phyloP scores from a whole-genome alignment of 1,140 invertebrate genomes.

The Vollenhovia emeryi region DNA sequence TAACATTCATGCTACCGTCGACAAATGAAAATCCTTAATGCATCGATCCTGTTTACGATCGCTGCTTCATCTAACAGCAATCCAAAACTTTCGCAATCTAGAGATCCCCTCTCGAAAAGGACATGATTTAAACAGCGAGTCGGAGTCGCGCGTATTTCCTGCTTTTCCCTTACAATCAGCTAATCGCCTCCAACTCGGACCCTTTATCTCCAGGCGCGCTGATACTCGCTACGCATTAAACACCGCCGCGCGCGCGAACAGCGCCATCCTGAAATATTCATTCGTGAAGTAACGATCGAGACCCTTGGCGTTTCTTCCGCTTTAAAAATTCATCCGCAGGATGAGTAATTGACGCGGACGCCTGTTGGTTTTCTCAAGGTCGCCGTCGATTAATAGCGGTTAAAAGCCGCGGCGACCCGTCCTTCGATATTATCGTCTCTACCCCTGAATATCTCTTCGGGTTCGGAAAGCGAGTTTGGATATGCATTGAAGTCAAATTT shows the following conservation, averaged over 20 bases:
- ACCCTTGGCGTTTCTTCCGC: constrained; percentile 24
- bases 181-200: neutral
- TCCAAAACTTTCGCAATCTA: constrained; percentile 15
- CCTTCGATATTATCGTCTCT: neutral
- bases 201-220: neutral
- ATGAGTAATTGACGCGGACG: constrained; percentile 24
- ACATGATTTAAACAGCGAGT: neutral
- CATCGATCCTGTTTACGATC: constrained; percentile 38
- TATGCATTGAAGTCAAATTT: neutral
- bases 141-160: neutral
- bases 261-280: constrained; percentile 30
- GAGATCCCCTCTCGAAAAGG: neutral
- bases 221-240: neutral
- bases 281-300: constrained; percentile 23
- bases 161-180: constrained; percentile 7
- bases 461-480: neutral
- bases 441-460: neutral
- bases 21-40: constrained; percentile 43
- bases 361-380: neutral
- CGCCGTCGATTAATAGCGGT: constrained; percentile 30
- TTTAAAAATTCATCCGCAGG: constrained; percentile 48
- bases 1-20: constrained; percentile 32
- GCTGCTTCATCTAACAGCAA: neutral
- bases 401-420: neutral
- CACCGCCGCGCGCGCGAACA: neutral